Conservation (phyloP, 2,113 vertebrate genomes). For the Hyla sarda region DNA sequence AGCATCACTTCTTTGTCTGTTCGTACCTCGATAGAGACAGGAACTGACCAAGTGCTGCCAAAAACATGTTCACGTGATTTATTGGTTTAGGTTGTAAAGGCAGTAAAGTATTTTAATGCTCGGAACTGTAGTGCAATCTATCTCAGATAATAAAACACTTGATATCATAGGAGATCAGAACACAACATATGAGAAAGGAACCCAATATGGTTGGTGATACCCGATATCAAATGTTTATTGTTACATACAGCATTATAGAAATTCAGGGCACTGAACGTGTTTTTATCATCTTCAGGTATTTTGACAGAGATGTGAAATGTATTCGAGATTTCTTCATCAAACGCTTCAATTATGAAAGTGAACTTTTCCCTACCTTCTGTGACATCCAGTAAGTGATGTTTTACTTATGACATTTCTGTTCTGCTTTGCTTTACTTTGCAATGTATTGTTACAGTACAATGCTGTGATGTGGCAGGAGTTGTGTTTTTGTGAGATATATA, state of each 20-base stretch:
- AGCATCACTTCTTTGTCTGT: slow-evolving; percentile 8
- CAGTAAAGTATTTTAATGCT: neutral
- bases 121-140: neutral
- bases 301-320: slow-evolving; percentile 96
- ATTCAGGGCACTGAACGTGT: neutral
- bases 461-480: too few species aligned
- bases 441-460: neutral
- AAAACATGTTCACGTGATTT: slow-evolving; percentile 23
- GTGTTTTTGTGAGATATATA: too few species aligned
- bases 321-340: slow-evolving; percentile 90
- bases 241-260: neutral
- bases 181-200: neutral
- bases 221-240: neutral
- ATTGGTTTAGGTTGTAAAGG: neutral
- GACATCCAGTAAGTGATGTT: slow-evolving; percentile 82
- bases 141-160: neutral
- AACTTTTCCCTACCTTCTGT: slow-evolving; percentile 89
- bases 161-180: neutral
- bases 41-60: neutral
- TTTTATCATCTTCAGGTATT: slow-evolving; percentile 83
- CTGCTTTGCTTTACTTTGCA: neutral
- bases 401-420: neutral
- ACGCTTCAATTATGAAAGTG: slow-evolving; percentile 89
- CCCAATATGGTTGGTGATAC: neutral
- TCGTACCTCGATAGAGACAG: neutral